Conservation (phyloP, 2,888 invertebrate species). For the Dryococelus australis region DNA sequence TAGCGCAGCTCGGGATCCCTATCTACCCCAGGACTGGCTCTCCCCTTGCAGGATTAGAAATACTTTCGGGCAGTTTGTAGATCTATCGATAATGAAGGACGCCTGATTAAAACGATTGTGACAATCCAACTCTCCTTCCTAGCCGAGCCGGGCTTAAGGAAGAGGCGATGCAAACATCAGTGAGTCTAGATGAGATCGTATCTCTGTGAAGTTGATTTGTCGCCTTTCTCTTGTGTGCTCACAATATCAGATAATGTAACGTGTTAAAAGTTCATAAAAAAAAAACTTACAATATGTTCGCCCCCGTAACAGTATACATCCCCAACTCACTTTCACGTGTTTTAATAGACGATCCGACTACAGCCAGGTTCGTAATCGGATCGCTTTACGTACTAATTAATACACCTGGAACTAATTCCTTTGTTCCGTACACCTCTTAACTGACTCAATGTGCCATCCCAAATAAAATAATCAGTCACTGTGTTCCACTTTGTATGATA, state of each 20-base stretch:
- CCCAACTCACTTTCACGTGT: too few relatives aligned
- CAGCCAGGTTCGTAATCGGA: too few relatives aligned
- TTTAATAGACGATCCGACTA: too few relatives aligned
- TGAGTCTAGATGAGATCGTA: background rate
- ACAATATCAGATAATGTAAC: background rate
- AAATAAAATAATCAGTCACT: too few relatives aligned
- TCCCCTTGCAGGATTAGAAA: background rate
- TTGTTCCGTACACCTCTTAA: too few relatives aligned
- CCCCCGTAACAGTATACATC: too few relatives aligned
- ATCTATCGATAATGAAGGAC: conserved; percentile 1
- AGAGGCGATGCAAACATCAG: background rate
- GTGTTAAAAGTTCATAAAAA: too few relatives aligned
- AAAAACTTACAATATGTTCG: too few relatives aligned
- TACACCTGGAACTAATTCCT: too few relatives aligned
- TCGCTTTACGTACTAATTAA: too few relatives aligned
- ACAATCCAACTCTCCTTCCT: background rate
- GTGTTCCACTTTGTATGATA: too few relatives aligned
- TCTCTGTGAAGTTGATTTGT: background rate
- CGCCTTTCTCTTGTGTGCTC: background rate
- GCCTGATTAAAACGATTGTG: background rate
- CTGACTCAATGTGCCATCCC: too few relatives aligned
- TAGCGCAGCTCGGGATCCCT: background rate
- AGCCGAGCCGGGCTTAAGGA: background rate
- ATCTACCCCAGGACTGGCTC: background rate
- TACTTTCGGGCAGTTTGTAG: background rate